These are phyloP conservation scores for Cydia pomonella DNA, from an alignment of 1,140 invertebrate species.

Conservation along the genomic window DNA sequence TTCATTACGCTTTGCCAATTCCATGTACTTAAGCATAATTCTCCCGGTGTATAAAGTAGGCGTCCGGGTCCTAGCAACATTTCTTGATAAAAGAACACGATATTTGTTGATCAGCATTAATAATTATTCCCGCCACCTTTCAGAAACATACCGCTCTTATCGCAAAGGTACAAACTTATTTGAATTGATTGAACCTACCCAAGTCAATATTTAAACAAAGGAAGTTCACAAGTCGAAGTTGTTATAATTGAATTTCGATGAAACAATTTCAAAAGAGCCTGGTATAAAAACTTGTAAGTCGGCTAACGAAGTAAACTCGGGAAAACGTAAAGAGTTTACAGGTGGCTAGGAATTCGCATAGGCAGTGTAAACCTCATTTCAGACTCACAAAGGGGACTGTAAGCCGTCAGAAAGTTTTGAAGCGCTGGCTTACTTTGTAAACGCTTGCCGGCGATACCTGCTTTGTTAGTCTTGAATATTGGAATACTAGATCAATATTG, in stretches of 20 bases:
- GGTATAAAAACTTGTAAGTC: constrained; percentile 28
- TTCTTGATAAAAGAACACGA: not conserved
- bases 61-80: not conserved
- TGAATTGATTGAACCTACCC: constrained; percentile 12
- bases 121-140: constrained; percentile 26
- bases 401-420: constrained; percentile 40
- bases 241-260: constrained; percentile 33
- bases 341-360: constrained; percentile 36
- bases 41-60: too few species aligned
- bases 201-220: constrained; percentile 30
- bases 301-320: constrained; percentile 31
- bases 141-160: constrained; percentile 2
- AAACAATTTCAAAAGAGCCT: constrained; percentile 28
- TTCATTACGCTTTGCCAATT: too few species aligned
- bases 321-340: constrained; percentile 28
- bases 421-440: constrained; percentile 34
- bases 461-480: constrained; percentile 28
- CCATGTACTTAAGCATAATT: too few species aligned
- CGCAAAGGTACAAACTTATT: constrained; percentile 13
- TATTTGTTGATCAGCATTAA: constrained; percentile 2
- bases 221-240: constrained; percentile 29
- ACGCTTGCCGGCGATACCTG: constrained; percentile 28
- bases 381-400: constrained; percentile 37
- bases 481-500: not conserved
- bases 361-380: constrained; percentile 40